Conservation (phyloP, 2,113 vertebrate species). For the Pagrus major region DNA sequence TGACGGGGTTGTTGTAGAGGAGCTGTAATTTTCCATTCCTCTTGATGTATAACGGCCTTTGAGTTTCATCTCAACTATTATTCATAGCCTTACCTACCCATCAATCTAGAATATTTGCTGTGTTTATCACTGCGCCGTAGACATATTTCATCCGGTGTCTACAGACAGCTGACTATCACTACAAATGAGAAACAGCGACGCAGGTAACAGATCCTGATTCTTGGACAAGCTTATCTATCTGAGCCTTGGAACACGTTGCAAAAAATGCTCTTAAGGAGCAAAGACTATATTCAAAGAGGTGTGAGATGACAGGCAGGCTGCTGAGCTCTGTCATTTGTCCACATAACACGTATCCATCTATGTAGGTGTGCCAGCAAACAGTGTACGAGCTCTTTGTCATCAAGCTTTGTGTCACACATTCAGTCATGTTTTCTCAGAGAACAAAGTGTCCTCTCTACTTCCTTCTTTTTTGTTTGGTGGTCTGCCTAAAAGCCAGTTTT, state of each 20-base stretch:
- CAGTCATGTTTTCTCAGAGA: conserved; percentile 57
- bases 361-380: conserved; percentile 46
- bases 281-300: conserved; percentile 55
- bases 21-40: conserved; percentile 36
- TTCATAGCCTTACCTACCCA: conserved; percentile 50
- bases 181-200: conserved; percentile 57
- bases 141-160: conserved; percentile 32
- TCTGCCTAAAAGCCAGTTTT: conserved; percentile 37
- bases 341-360: conserved; percentile 53
- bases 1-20: conserved; percentile 19
- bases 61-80: conserved; percentile 38
- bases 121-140: conserved; percentile 39
- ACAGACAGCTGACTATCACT: conserved; percentile 43
- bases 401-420: conserved; percentile 53
- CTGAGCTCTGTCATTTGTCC: conserved; percentile 58
- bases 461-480: conserved; percentile 14
- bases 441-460: conserved; percentile 54
- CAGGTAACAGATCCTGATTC: conserved; percentile 49
- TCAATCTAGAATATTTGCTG: conserved; percentile 46
- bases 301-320: conserved; percentile 51
- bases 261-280: conserved; percentile 45
- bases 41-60: conserved; percentile 49
- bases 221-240: conserved; percentile 61
- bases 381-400: conserved; percentile 50
- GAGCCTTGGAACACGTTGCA: conserved; percentile 29